phyloP scores from a whole-genome alignment of 2,797 vertebrate genomes.

The Gobionotothen gibberifrons region DNA sequence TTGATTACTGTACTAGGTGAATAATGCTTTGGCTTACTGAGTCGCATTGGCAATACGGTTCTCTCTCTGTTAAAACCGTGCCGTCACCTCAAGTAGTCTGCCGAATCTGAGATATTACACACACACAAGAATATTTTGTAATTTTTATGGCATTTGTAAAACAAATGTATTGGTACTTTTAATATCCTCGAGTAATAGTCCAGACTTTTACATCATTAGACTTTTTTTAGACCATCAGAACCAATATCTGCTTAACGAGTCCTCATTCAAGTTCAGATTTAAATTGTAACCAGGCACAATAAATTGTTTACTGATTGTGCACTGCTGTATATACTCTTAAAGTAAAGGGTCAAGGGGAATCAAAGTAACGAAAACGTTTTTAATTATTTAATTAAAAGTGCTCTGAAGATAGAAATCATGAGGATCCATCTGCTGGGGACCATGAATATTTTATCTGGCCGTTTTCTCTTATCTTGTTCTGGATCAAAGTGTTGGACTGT shows the following conservation, averaged over 20 bases:
- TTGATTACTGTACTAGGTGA: conserved; percentile 45
- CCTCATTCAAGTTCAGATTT: conserved; percentile 13
- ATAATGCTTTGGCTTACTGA: conserved; percentile 44
- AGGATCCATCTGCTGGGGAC: not conserved
- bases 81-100: conserved; percentile 39
- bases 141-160: conserved; percentile 62
- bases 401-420: not conserved
- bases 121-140: conserved; percentile 54
- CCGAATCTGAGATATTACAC: conserved; percentile 42
- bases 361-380: not conserved
- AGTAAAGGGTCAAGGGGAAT: not conserved
- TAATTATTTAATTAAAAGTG: too few species aligned
- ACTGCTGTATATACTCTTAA: not conserved
- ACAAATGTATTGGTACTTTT: conserved; percentile 55
- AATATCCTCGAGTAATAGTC: conserved; percentile 35
- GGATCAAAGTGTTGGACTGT: conserved; percentile 10
- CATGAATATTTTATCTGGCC: not conserved
- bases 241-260: conserved; percentile 26
- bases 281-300: conserved; percentile 6
- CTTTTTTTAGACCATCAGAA: conserved; percentile 18
- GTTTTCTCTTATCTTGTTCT: conserved; percentile 1
- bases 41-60: conserved; percentile 32
- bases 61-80: conserved; percentile 46
- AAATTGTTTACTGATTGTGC: conserved; percentile 3
- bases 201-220: conserved; percentile 46